These are phyloP conservation scores for Tolmerus cingulatus DNA, from an alignment of 2,888 invertebrate species.

Conservation along the genomic window DNA sequence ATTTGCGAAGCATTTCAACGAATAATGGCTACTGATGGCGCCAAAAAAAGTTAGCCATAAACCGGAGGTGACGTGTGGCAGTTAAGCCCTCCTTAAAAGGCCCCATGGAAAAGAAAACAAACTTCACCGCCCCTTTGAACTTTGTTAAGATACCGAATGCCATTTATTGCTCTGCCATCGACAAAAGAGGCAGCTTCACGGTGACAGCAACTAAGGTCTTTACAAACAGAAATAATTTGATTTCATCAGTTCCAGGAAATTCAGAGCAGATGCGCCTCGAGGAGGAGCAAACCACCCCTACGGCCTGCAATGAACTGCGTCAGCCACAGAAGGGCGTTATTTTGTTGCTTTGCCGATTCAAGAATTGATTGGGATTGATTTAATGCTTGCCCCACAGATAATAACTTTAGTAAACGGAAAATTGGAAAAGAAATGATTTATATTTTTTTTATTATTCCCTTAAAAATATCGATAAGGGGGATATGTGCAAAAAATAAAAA, in stretches of 20 bases:
- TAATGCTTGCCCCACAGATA: neutral
- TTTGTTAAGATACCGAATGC: slow-evolving; percentile 3
- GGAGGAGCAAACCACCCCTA: neutral
- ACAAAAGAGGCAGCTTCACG: slow-evolving; percentile 11
- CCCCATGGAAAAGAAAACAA: neutral
- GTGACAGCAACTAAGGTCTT: slow-evolving; percentile 41
- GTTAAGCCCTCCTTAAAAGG: neutral
- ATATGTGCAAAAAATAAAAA: too few species aligned
- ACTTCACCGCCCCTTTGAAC: neutral
- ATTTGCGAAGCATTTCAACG: slow-evolving; percentile 18
- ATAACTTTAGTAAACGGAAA: neutral
- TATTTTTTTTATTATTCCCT: neutral
- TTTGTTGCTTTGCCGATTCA: neutral
- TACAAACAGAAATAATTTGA: slow-evolving; percentile 48
- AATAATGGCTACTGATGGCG: slow-evolving; percentile 5
- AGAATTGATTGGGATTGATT: neutral
- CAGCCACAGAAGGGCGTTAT: neutral
- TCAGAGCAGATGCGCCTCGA: slow-evolving; percentile 43
- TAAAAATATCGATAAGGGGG: neutral
- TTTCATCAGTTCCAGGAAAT: slow-evolving; percentile 46
- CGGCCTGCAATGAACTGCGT: neutral
- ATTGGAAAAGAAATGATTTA: neutral
- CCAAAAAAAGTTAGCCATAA: neutral
- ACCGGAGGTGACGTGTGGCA: slow-evolving; percentile 3
- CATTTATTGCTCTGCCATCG: slow-evolving; percentile 27